Conservation (phyloP, 2,888 invertebrate species). For the Philopedon plagiatum region DNA sequence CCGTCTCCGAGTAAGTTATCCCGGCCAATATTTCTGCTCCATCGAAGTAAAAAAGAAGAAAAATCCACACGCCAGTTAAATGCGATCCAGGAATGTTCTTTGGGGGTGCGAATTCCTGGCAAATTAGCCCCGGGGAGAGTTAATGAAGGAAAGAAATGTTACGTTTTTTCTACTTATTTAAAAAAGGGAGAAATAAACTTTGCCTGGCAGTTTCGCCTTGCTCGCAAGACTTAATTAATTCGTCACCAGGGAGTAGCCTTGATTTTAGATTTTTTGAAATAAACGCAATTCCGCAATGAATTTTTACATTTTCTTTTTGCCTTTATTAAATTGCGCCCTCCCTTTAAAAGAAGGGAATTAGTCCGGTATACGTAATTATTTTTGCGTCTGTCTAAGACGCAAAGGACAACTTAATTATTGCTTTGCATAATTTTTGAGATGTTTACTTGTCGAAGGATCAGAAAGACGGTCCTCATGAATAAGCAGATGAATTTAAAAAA, state of each 20-base stretch:
- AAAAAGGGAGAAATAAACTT: conserved; percentile 59
- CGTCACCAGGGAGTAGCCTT: conserved; percentile 65
- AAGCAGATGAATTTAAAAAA: conserved; percentile 50
- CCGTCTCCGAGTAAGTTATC: conserved; percentile 51
- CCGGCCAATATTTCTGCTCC: conserved; percentile 55
- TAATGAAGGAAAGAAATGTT: conserved; percentile 70
- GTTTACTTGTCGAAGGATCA: conserved; percentile 49
- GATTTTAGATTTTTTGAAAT: conserved; percentile 64
- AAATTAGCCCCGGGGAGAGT: conserved; percentile 70
- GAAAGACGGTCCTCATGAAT: conserved; percentile 42
- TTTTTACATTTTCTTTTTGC: conserved; percentile 62
- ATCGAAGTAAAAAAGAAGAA: conserved; percentile 57
- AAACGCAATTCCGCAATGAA: conserved; percentile 64
- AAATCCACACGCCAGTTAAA: conserved; percentile 58
- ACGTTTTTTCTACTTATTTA: conserved; percentile 69
- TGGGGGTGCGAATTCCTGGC: conserved; percentile 68
- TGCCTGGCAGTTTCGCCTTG: conserved; percentile 57
- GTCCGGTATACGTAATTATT: conserved; percentile 51
- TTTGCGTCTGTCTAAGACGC: conserved; percentile 51
- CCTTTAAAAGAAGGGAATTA: conserved; percentile 41
- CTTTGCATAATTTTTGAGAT: conserved; percentile 52
- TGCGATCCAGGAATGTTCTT: conserved; percentile 66
- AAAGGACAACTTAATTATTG: conserved; percentile 54
- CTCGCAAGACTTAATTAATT: conserved; percentile 68
- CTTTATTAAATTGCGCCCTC: conserved; percentile 48